Percentiles rank a stretch among this genome's conserved stretches.
phyloP scores from a whole-genome alignment of 2,888 invertebrate genomes.

The Dicranocentrus wangi region DNA sequence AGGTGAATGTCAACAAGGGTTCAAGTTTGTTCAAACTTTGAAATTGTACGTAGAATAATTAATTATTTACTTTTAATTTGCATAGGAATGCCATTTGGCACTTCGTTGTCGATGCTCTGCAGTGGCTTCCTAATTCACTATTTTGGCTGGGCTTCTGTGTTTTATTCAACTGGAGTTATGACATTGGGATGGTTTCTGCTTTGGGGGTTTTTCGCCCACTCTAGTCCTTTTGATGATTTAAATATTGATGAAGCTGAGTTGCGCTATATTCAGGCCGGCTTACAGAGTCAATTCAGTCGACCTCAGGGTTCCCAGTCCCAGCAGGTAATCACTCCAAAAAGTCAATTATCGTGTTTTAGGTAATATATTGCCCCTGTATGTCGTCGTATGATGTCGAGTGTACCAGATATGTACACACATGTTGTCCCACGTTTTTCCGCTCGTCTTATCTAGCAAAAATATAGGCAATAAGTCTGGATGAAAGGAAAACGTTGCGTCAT shows the following conservation, averaged over 20 bases:
- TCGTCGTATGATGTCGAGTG: too few relatives aligned
- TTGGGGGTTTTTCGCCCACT: constrained; percentile 85
- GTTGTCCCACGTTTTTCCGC: too few relatives aligned
- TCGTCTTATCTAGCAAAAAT: too few relatives aligned
- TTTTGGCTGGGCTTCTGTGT: constrained; percentile 90
- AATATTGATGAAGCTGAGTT: constrained; percentile 84
- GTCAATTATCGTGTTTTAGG: background rate
- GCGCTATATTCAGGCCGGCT: constrained; percentile 76
- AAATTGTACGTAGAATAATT: too few relatives aligned
- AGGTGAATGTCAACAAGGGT: background rate
- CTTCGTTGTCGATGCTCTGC: constrained; percentile 87
- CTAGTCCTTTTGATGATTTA: constrained; percentile 83
- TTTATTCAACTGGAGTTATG: constrained; percentile 87
- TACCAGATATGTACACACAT: too few relatives aligned
- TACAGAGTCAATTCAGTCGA: constrained; percentile 14
- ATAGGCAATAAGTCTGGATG: too few relatives aligned
- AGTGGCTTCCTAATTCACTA: constrained; percentile 88
- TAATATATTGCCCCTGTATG: background rate
- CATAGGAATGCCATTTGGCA: constrained; percentile 90
- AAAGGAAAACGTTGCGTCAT: too few relatives aligned
- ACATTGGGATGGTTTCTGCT: constrained; percentile 88
- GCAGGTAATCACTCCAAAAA: constrained; percentile 22
- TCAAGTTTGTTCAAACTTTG: too few relatives aligned
- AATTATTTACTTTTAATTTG: too few relatives aligned
- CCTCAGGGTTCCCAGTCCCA: constrained; percentile 2